Conservation (phyloP, 2,113 vertebrate species). For the Ophiodon elongatus region DNA sequence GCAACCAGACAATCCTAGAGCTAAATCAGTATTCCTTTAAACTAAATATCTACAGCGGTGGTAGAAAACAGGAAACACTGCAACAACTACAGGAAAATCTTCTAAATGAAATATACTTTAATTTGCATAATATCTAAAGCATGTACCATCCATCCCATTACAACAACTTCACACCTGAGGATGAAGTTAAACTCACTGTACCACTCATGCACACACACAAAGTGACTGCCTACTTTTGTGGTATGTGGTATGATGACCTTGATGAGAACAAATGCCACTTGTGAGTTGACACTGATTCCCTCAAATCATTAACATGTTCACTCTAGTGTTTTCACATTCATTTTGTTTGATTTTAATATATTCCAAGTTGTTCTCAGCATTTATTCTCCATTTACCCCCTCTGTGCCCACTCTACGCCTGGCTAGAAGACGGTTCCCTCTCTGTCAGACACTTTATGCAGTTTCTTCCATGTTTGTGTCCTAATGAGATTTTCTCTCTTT, state of each 20-base stretch:
- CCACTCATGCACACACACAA: neutral
- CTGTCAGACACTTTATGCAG: slow-evolving; percentile 22
- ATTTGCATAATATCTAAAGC: neutral
- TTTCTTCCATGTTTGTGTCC: slow-evolving; percentile 33
- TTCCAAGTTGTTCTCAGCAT: slow-evolving; percentile 26
- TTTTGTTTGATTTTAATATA: slow-evolving; percentile 3
- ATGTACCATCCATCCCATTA: neutral
- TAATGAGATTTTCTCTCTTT: slow-evolving; percentile 10
- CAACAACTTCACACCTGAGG: neutral
- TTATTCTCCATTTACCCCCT: slow-evolving; percentile 49
- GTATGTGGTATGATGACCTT: neutral
- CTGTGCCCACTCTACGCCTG: slow-evolving; percentile 11
- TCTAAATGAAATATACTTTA: neutral
- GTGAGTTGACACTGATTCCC: neutral
- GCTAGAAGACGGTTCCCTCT: slow-evolving; percentile 10
- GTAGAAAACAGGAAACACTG: neutral
- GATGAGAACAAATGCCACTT: neutral
- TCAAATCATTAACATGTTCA: neutral
- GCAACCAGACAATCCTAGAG: neutral
- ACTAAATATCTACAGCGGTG: neutral
- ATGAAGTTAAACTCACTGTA: neutral
- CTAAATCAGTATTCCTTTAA: neutral
- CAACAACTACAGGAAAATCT: neutral
- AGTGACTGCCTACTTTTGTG: neutral
- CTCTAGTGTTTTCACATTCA: neutral